Base-by-base conservation (phyloP, 2,888 invertebrate species). In the Saturnia japonica region DNA sequence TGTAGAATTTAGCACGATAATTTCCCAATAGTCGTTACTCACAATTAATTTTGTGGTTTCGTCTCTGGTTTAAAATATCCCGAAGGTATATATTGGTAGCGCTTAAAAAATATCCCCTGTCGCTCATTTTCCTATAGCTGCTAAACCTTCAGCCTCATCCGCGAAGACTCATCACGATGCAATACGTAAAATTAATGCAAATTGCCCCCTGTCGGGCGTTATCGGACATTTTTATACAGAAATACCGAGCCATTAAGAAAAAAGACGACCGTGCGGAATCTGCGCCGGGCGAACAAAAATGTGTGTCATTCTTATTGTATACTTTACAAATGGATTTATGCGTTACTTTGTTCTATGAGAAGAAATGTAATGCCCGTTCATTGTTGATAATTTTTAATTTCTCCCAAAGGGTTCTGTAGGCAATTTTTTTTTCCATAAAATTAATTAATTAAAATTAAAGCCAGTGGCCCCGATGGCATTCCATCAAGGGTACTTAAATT, bases 171-270 rank as follows among this genome's bases (percentile, higher is more conserved):
- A 51, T 64, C 84, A 84, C 84, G 84, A 81, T 80, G 77, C 79
- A 80, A 80, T 80, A 78, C 82, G 85, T 83, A 83, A 81, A 82
- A 87, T 88, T 88, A 88, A 89, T 88, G 88, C 86, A 88, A 88
- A 88, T 87, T 85, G 86, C 83, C 72, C 71, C 72, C 74, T 74
- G 77, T 73, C 67, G 77, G 74, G 78, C 76, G 84, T 86, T 86
- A 86, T 86, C 85, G 84, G 75, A 73, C 82, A 82, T 84, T 86
- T 88, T 88, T 86, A 84, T 85, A 81, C 82, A 64, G 64, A 64
- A 40, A 64, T 64, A 64, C 77, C 78, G 64, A 40, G 68, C 45
- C 25, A 62, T 71, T 71, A 68, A 34, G 42, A 64, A 71, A 60
- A 71, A 68, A 72, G 19, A 64, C 40, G n/a, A 64, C 11, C 64